Base-by-base conservation (phyloP, 1,140 invertebrate genomes). In the Stenopsyche tienmushanensis region DNA sequence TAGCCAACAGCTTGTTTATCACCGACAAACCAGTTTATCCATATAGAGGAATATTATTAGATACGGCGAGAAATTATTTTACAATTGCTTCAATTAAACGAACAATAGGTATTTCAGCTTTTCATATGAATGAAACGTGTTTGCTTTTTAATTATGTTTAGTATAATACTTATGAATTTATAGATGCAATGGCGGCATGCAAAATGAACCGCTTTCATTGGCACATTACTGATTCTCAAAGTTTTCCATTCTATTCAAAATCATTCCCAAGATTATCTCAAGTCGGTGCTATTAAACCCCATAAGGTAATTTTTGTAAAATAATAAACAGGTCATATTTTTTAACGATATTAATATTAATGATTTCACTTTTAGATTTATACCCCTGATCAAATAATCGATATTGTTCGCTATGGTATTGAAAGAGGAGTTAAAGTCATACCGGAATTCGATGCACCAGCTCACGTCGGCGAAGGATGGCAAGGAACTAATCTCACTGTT, bases 161-260 rank as follows among this genome's bases (percentile, higher is more conserved):
- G n/a, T n/a, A n/a, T n/a, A n/a, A n/a, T n/a, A n/a, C n/a, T n/a
- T n/a, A n/a, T n/a, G n/a, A n/a, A n/a, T 54, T 39, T 55, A 29
- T 58, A 79, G 90, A 92, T 71, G 91, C 82, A 0, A 93, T 94
- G 90, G 86, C 86, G 0, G 82, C 86, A 72, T 87, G 86, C 9
- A 95, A 94, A 72, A 72, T 95, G 29, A 95, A 95, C 73, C 87
- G 88, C 0, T 90, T 95, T 74, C 92, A 95, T 71, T 94, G 91
- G 91, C 92, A 95, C 70, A 90, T 94, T n/a, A 93, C 90, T 0
- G 92, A 95, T 74, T 87, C 88, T 0, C 91, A 94, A 18, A 93
- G 91, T 71, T 94, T 94, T 72, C 91, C 92, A 0, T 86, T 92
- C 53, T 85, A 86, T 21, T 85, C 90, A 0, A 81, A 82, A 71